Evolutionary conservation across 1,140 invertebrate species (phyloP).

Genomic region (Leptinotarsa defecta): DNA sequence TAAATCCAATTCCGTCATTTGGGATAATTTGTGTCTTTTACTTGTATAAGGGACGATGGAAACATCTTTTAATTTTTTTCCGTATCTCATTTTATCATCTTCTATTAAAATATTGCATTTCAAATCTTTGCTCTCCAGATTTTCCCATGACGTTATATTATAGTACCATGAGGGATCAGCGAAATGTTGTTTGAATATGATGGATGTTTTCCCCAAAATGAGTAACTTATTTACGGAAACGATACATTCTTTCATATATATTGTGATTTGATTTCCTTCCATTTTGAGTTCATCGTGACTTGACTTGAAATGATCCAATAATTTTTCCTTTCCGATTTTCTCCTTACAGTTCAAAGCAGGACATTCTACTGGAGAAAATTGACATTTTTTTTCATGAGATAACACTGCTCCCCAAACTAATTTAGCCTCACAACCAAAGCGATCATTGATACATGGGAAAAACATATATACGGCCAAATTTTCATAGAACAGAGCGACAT

Average conservation of each 20-base stretch:
- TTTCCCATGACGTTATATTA: not conserved
- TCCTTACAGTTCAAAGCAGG: not conserved
- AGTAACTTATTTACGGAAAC: not conserved
- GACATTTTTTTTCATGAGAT: constrained; percentile 2
- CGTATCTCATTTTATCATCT: not conserved
- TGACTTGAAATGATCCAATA: not conserved
- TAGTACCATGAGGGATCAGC: not conserved
- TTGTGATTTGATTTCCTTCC: not conserved
- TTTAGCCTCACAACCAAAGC: not conserved
- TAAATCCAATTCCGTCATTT: not conserved
- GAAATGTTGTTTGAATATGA: not conserved
- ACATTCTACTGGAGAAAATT: not conserved
- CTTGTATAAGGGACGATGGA: not conserved
- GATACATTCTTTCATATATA: not conserved
- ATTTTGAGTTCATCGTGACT: not conserved
- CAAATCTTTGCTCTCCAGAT: not conserved
- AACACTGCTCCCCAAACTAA: constrained; percentile 8
- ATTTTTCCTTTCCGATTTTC: not conserved
- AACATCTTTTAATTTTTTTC: not conserved
- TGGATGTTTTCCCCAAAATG: not conserved
- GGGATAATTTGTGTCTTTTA: not conserved
- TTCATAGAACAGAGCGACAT: not conserved
- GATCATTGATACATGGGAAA: constrained; percentile 21
- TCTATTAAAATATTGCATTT: not conserved
- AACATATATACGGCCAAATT: constrained; percentile 9